Conservation (phyloP, 2,888 invertebrate species). For the Amphipyra tragopoginis region DNA sequence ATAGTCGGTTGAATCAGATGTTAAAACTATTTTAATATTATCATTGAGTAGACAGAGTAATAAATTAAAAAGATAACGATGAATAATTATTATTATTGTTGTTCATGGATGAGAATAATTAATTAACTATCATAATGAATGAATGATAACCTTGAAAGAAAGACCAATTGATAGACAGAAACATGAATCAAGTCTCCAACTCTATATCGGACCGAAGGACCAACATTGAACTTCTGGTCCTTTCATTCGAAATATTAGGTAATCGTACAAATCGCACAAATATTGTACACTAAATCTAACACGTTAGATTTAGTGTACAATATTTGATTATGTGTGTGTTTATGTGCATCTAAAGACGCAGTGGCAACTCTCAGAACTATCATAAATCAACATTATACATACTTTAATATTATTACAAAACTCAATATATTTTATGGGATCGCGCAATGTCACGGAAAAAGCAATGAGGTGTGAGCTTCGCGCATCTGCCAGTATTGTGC, state of each 20-base stretch:
- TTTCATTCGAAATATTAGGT: conserved; percentile 3
- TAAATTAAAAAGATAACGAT: conserved; percentile 32
- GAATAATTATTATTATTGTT: conserved; percentile 27
- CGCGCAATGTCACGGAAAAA: conserved; percentile 87
- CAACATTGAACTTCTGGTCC: background rate
- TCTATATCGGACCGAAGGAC: background rate
- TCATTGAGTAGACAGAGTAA: conserved; percentile 5
- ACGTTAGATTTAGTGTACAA: background rate
- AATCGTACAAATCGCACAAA: too few relatives aligned
- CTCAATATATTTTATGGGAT: conserved; percentile 84
- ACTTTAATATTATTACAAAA: conserved; percentile 78
- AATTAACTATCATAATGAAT: conserved; percentile 25
- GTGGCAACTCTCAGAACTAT: conserved; percentile 41
- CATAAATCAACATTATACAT: conserved; percentile 69
- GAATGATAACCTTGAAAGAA: conserved; percentile 39
- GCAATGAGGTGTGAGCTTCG: conserved; percentile 84
- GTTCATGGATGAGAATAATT: conserved; percentile 33
- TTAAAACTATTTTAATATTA: background rate
- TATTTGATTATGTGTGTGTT: background rate
- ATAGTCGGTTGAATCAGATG: background rate
- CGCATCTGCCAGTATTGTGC: conserved; percentile 81
- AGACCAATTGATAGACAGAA: conserved; percentile 33
- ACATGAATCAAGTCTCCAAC: background rate
- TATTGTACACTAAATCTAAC: too few relatives aligned
- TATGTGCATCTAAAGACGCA: conserved; percentile 6